Evolutionary conservation across 2,888 invertebrate species (phyloP).

Genomic region (Ectobius pallidus): DNA sequence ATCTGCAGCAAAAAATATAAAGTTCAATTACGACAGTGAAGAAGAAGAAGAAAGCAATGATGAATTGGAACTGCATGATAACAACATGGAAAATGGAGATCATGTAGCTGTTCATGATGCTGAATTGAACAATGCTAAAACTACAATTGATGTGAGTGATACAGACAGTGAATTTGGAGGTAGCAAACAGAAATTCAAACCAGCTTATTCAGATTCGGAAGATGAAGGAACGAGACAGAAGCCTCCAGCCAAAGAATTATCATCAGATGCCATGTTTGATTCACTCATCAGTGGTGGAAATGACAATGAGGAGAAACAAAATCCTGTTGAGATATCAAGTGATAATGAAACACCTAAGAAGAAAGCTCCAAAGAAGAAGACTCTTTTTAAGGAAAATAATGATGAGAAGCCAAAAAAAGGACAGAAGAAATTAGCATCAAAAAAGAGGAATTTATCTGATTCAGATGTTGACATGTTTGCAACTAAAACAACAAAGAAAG

Average conservation of each 20-base stretch:
- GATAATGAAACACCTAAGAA: too few species aligned
- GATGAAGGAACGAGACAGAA: conserved; percentile 12
- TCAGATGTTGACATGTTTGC: background rate
- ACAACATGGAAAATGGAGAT: conserved; percentile 31
- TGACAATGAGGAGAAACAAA: too few species aligned
- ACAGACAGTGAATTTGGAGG: conserved; percentile 41
- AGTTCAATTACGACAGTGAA: conserved; percentile 43
- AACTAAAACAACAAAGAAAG: background rate
- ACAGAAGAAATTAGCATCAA: conserved; percentile 39
- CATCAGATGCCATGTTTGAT: too few species aligned
- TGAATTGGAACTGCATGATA: conserved; percentile 39
- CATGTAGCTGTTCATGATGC: conserved; percentile 30
- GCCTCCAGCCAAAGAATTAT: background rate
- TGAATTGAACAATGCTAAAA: background rate
- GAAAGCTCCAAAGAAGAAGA: too few species aligned
- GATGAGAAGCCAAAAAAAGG: too few species aligned
- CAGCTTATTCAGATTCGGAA: conserved; percentile 1
- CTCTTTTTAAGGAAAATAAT: too few species aligned
- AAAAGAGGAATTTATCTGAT: conserved; percentile 28
- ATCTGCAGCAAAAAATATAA: conserved; percentile 43
- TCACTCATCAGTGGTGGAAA: too few species aligned
- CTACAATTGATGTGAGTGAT: conserved; percentile 33
- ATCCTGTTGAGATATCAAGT: too few species aligned
- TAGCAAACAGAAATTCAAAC: conserved; percentile 23
- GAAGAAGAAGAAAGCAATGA: conserved; percentile 42